Evolutionary conservation across 2,888 invertebrate species (phyloP).

Genomic region (Shargacucullia verbasci): DNA sequence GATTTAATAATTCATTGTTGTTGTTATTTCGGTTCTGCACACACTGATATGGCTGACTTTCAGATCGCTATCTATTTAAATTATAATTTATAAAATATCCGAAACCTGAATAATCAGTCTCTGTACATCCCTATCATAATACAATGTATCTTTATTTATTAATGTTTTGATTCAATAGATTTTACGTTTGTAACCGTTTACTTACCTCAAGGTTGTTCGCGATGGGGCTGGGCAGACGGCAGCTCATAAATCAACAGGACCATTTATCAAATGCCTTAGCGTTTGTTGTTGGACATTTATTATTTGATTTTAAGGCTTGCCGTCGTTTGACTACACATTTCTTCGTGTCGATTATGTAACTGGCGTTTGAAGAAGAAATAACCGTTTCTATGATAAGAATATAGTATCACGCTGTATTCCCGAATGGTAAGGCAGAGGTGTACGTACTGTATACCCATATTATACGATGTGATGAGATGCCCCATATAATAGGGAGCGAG

Average conservation of each 20-base stretch:
- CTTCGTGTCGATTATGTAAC: too few species aligned
- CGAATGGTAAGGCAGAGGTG: too few species aligned
- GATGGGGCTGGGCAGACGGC: constrained; percentile 22
- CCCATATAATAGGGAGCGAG: too few species aligned
- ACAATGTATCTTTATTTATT: constrained; percentile 33
- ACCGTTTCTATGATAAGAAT: too few species aligned
- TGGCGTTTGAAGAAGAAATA: too few species aligned
- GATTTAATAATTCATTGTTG: too few species aligned
- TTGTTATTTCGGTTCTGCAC: too few species aligned
- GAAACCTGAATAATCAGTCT: constrained; percentile 26
- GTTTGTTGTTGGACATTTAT: constrained; percentile 32
- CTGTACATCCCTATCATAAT: not conserved
- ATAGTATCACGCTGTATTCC: too few species aligned
- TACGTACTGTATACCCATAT: too few species aligned
- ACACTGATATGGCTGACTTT: too few species aligned
- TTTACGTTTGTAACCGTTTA: constrained; percentile 25
- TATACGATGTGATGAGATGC: too few species aligned
- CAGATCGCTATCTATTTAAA: too few species aligned
- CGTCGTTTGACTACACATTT: not conserved
- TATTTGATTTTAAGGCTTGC: constrained; percentile 23
- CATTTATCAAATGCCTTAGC: constrained; percentile 44
- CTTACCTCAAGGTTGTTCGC: constrained; percentile 26
- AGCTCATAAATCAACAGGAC: constrained; percentile 43
- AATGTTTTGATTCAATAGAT: constrained; percentile 26
- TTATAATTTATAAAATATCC: not conserved